Conservation (phyloP, 2,113 vertebrate genomes). For the Condylura cristata region DNA sequence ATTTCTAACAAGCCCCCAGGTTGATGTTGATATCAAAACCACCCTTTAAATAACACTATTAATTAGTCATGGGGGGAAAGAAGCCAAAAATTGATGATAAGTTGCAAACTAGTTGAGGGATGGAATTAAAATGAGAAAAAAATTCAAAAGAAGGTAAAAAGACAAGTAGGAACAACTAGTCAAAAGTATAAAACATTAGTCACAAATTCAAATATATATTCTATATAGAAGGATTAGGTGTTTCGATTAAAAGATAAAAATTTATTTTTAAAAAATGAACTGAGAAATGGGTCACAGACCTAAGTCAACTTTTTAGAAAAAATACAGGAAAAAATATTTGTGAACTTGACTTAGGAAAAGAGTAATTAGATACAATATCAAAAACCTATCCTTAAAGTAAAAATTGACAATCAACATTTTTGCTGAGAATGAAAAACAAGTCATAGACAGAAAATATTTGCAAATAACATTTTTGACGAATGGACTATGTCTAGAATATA, state of each 20-base stretch:
- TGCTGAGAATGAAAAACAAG: not conserved
- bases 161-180: not conserved
- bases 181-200: not conserved
- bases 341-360: not conserved
- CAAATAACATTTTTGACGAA: not conserved
- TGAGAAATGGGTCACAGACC: not conserved
- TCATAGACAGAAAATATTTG: not conserved
- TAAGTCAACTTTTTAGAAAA: not conserved
- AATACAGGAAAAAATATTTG: not conserved
- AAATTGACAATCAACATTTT: not conserved
- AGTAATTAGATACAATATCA: not conserved
- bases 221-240: not conserved
- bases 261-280: not conserved
- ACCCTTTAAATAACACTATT: not conserved
- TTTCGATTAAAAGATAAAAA: not conserved
- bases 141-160: not conserved
- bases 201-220: not conserved
- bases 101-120: not conserved
- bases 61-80: not conserved
- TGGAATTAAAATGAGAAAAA: not conserved
- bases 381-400: not conserved
- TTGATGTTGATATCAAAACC: not conserved
- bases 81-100: not conserved
- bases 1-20: not conserved
- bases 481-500: not conserved